Evolutionary conservation across 2,888 invertebrate genomes (phyloP).

Genomic region (Ptilodon capucinus): DNA sequence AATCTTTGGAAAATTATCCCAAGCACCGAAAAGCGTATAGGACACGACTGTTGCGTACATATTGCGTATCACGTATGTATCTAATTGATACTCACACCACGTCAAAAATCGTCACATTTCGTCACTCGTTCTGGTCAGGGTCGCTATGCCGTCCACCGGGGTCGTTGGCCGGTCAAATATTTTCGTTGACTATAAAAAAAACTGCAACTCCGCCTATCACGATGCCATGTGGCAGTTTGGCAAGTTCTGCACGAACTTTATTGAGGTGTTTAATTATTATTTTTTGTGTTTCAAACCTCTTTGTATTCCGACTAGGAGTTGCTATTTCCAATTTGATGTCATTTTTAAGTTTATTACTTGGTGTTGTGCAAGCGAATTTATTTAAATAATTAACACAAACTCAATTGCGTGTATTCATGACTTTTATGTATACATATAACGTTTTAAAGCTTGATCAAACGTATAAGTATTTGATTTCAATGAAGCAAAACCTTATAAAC

Average conservation of each 20-base stretch:
- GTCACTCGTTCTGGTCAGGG: conserved; percentile 62
- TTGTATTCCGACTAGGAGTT: not conserved
- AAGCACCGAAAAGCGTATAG: not conserved
- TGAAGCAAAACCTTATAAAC: conserved; percentile 12
- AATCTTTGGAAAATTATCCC: not conserved
- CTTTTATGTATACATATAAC: too few relatives aligned
- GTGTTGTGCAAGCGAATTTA: not conserved
- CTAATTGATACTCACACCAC: conserved; percentile 28
- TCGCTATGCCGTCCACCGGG: conserved; percentile 48
- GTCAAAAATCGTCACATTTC: conserved; percentile 51
- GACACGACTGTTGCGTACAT: not conserved
- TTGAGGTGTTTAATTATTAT: conserved; percentile 32
- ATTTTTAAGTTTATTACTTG: not conserved
- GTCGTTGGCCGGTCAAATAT: conserved; percentile 73
- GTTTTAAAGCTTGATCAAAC: too few relatives aligned
- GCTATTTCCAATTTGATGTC: conserved; percentile 1
- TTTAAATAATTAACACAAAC: not conserved
- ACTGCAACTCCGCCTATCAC: conserved; percentile 66
- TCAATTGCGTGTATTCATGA: too few relatives aligned
- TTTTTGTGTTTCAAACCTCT: conserved; percentile 12
- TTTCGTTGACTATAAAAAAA: conserved; percentile 62
- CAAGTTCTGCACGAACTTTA: conserved; percentile 47
- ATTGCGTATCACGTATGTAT: conserved; percentile 12
- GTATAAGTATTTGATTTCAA: not conserved
- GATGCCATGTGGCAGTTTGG: conserved; percentile 57